phyloP scores from a whole-genome alignment of 2,113 vertebrate genomes.

The Anolis carolinensis region DNA sequence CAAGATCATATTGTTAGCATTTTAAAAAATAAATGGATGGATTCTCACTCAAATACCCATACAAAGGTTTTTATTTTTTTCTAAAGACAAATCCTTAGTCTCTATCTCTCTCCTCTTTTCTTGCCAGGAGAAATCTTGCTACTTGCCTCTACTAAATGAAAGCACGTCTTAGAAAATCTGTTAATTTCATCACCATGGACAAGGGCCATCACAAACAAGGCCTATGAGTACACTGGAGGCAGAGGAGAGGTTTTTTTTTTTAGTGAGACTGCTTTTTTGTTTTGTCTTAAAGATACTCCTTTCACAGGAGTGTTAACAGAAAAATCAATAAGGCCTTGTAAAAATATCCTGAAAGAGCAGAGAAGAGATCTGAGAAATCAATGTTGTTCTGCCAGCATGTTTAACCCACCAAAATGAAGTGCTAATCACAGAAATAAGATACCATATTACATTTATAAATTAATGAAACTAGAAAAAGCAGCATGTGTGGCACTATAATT shows the following conservation, averaged over 20 bases:
- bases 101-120: neutral
- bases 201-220: slow-evolving; percentile 29
- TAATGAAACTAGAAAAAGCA: slow-evolving; percentile 83
- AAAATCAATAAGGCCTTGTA: slow-evolving; percentile 70
- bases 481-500: slow-evolving; percentile 81
- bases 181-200: slow-evolving; percentile 22
- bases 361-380: slow-evolving; percentile 75
- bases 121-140: neutral
- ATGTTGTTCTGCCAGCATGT: slow-evolving; percentile 74
- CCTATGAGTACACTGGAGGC: neutral
- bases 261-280: neutral
- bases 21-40: neutral
- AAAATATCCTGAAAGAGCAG: slow-evolving; percentile 75
- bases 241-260: no score
- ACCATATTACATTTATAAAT: slow-evolving; percentile 81
- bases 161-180: neutral
- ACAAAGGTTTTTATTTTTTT: neutral
- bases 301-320: slow-evolving; percentile 61
- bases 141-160: neutral
- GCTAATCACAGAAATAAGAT: slow-evolving; percentile 83
- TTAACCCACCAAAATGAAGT: slow-evolving; percentile 81
- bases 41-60: neutral
- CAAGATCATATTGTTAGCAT: neutral
- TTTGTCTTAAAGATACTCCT: slow-evolving; percentile 50
- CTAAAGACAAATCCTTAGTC: neutral